Conservation (phyloP, 2,113 vertebrate genomes). For the Oncorhynchus gorbuscha region DNA sequence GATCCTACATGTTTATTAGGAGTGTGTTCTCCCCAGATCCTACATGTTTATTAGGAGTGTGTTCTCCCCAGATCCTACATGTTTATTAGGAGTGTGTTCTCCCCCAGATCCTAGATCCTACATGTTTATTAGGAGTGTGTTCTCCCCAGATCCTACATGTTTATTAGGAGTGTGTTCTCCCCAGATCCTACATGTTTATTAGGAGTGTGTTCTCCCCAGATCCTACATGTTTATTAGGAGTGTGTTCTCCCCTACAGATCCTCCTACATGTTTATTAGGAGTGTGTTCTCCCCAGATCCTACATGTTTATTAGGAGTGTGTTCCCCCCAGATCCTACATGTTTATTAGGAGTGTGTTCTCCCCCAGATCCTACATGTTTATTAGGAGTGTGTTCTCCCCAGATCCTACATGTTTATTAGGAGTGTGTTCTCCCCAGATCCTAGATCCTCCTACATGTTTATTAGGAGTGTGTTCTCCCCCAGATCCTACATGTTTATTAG, state of each 20-base stretch:
- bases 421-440: no score
- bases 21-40: no score
- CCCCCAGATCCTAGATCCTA: not conserved
- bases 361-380: not conserved
- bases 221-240: slow-evolving; percentile 58
- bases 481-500: slow-evolving; percentile 69
- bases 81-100: not conserved
- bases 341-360: no score
- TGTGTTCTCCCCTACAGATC: no score
- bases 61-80: slow-evolving; percentile 70
- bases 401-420: slow-evolving; percentile 66
- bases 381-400: slow-evolving; percentile 25
- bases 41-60: not conserved
- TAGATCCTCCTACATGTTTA: not conserved
- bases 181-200: slow-evolving; percentile 71
- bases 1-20: slow-evolving; percentile 66
- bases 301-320: no score
- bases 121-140: no score
- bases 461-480: not conserved
- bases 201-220: slow-evolving; percentile 48
- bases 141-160: not conserved
- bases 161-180: not conserved
- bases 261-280: not conserved
- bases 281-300: slow-evolving; percentile 70
- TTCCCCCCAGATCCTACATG: no score